These are phyloP conservation scores for Esperia sulphurella DNA, from an alignment of 2,888 invertebrate genomes.

Conservation along the genomic window DNA sequence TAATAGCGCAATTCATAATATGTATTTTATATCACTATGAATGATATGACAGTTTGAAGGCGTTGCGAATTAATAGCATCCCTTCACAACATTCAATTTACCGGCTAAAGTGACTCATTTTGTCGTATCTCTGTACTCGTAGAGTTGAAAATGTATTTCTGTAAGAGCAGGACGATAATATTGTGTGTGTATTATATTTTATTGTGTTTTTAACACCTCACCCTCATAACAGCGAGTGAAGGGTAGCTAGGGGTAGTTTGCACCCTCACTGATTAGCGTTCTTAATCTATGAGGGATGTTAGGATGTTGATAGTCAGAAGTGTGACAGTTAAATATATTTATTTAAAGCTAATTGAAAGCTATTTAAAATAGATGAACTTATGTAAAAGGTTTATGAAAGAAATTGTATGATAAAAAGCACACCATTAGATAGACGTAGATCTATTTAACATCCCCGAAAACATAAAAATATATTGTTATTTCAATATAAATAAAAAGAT, in stretches of 20 bases:
- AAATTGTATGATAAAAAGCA: too few species aligned
- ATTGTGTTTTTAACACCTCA: slow-evolving; percentile 77
- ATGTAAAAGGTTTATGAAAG: too few species aligned
- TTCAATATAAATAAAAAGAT: too few species aligned
- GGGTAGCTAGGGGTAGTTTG: slow-evolving; percentile 57
- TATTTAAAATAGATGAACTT: too few species aligned
- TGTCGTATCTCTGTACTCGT: slow-evolving; percentile 11
- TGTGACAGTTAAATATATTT: not conserved
- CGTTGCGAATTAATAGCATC: slow-evolving; percentile 69
- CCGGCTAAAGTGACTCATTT: not conserved
- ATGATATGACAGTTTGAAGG: slow-evolving; percentile 77
- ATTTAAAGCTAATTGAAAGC: not conserved
- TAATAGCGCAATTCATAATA: slow-evolving; percentile 68
- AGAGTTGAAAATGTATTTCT: slow-evolving; percentile 10
- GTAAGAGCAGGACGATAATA: not conserved
- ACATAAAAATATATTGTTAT: too few species aligned
- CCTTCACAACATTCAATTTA: slow-evolving; percentile 19
- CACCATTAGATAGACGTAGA: too few species aligned
- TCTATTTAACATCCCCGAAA: too few species aligned
- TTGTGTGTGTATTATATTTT: slow-evolving; percentile 52
- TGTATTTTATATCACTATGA: slow-evolving; percentile 72
- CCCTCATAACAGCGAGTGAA: slow-evolving; percentile 45
- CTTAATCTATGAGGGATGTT: slow-evolving; percentile 69
- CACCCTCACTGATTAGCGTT: slow-evolving; percentile 75
- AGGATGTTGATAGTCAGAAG: slow-evolving; percentile 39